Evolutionary conservation across 2,888 invertebrate genomes (phyloP), one percentile per base, ranked within the genome.

Genomic region (Parthenolecanium corni): DNA sequence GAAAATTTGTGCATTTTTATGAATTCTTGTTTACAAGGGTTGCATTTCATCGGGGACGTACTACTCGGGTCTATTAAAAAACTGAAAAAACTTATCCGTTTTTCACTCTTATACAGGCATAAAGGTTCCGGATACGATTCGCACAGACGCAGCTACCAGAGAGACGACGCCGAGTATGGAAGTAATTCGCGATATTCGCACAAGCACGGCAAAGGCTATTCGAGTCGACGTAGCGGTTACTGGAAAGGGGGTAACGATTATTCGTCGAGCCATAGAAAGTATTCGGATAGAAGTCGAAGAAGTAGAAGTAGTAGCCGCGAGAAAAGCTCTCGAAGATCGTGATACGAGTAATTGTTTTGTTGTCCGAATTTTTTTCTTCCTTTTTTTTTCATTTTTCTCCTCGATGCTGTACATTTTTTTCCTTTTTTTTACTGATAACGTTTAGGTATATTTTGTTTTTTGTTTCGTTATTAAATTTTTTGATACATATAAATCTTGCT

Each of bases 61-160:
- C n/a, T n/a, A n/a, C n/a, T n/a, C n/a, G n/a, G n/a, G n/a, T n/a
- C n/a, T n/a, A n/a, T n/a, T n/a, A n/a, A n/a, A n/a, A n/a, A n/a
- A n/a, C n/a, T n/a, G n/a, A n/a, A n/a, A n/a, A n/a, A n/a, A n/a
- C n/a, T n/a, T n/a, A n/a, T n/a, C n/a, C n/a, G n/a, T n/a, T n/a
- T 31, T 31, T 31, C 31, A 31, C 4, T 31, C 4, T 31, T 31
- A n/a, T 24, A 14, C 51, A 61, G 61, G 14, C 49, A 49, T 5
- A 42, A 44, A 11, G 44, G 57, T 20, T 57, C 57, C 11, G 24
- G 61, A 16, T 61, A 61, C 61, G 61, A 63, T 14, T 52, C 52
- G 6, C 53, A 36, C 24, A 20, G 54, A 21, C 47, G 53, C 23
- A 46, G 54, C 6, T 53, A 46, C n/a, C 54, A 31, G n/a, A 21